Percentiles rank a stretch among this genome's conserved stretches.
Evolutionary conservation across 2,797 vertebrate genomes (phyloP).

Genomic region (Amblyraja radiata): DNA sequence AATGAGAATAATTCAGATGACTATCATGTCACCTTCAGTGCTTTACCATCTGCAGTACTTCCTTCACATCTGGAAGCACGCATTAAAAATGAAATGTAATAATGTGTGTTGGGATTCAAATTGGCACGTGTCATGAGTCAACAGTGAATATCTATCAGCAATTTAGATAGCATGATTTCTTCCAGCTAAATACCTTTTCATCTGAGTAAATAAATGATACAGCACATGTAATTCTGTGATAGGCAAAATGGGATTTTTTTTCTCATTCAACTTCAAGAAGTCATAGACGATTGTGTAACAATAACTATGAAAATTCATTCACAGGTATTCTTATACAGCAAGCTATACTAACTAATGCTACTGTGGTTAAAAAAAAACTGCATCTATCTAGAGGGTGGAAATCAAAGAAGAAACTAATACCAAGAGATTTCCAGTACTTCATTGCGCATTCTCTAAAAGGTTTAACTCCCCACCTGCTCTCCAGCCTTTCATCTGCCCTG

Average conservation of each 20-base stretch:
- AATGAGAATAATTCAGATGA: neutral
- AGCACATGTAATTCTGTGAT: neutral
- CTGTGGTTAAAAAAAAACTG: neutral
- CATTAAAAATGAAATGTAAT: neutral
- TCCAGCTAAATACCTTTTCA: neutral
- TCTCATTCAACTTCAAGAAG: neutral
- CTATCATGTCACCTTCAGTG: neutral
- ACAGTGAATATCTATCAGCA: neutral
- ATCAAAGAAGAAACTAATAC: neutral
- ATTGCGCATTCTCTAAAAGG: neutral
- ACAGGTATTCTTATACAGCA: neutral
- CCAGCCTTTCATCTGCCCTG: too few relatives aligned
- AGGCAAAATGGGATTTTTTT: neutral
- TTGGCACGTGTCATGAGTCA: neutral
- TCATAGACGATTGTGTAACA: neutral
- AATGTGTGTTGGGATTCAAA: neutral
- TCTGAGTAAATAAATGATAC: neutral
- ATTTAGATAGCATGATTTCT: neutral
- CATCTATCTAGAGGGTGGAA: neutral
- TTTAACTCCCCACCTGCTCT: neutral
- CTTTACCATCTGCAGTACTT: neutral
- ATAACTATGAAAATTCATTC: neutral
- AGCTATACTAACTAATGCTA: neutral
- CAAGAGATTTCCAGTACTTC: neutral
- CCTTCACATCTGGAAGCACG: constrained; percentile 13